phyloP scores from a whole-genome alignment of 2,888 invertebrate species.

The Thumatha senex region DNA sequence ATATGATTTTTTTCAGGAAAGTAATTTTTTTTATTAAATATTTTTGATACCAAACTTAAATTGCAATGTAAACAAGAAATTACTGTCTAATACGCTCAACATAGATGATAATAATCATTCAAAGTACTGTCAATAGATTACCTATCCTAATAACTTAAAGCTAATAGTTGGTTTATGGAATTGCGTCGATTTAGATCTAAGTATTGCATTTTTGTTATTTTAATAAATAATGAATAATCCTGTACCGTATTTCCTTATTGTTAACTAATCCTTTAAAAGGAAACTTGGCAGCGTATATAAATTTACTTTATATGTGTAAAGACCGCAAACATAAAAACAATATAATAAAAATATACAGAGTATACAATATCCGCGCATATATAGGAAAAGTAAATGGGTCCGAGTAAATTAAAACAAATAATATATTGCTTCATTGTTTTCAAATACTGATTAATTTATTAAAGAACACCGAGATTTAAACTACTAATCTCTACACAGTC shows the following conservation, averaged over 20 bases:
- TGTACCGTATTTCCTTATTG: background rate
- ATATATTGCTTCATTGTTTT: too few relatives aligned
- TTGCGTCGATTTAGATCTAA: background rate
- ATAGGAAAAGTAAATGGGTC: constrained; percentile 6
- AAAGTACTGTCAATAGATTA: too few relatives aligned
- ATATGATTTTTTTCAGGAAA: too few relatives aligned
- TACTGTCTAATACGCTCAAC: too few relatives aligned
- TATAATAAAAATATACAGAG: constrained; percentile 21
- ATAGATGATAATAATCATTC: background rate
- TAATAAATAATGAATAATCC: background rate
- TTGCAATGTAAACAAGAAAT: too few relatives aligned
- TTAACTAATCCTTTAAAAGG: background rate
- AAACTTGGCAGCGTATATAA: background rate
- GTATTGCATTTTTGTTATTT: background rate
- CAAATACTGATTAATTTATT: too few relatives aligned
- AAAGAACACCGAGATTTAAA: too few relatives aligned
- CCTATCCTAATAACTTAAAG: too few relatives aligned
- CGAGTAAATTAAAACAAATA: constrained; percentile 1
- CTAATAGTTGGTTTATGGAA: too few relatives aligned
- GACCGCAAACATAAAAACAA: constrained; percentile 14
- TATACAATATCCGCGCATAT: constrained; percentile 15
- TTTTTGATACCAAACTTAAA: too few relatives aligned
- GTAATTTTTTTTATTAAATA: too few relatives aligned
- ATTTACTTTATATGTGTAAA: constrained; percentile 9
- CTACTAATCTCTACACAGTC: too few relatives aligned